Evolutionary conservation across 2,888 invertebrate genomes (phyloP).

Genomic region (Eutolmus rufibarbis): DNA sequence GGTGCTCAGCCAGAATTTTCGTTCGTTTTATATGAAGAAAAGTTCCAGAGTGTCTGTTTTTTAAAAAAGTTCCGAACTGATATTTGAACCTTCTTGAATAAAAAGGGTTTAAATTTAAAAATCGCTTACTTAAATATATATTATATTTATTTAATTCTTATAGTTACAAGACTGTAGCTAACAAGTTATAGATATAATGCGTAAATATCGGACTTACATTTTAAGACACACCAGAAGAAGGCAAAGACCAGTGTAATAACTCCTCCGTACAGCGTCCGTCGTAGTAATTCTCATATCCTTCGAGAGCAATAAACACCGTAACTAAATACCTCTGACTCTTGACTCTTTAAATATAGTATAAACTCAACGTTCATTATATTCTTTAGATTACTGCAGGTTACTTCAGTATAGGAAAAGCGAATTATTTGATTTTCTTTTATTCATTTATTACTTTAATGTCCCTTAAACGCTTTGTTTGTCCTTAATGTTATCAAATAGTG

Average conservation of each 20-base stretch:
- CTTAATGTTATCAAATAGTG: constrained; percentile 18
- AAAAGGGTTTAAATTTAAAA: constrained; percentile 32
- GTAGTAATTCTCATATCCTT: neutral
- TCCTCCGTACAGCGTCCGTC: neutral
- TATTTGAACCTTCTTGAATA: neutral
- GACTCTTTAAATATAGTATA: constrained; percentile 16
- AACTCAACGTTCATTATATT: constrained; percentile 34
- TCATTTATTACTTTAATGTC: constrained; percentile 7
- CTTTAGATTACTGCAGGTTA: constrained; percentile 31
- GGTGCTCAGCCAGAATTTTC: too few species aligned
- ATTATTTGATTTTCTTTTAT: constrained; percentile 28
- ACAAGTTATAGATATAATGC: constrained; percentile 34
- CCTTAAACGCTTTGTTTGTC: neutral
- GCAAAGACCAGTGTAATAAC: constrained; percentile 38
- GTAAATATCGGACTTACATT: constrained; percentile 40
- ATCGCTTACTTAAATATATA: constrained; percentile 38
- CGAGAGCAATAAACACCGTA: constrained; percentile 34
- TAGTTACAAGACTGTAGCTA: constrained; percentile 35
- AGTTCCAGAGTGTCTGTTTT: too few species aligned
- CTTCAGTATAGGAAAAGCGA: constrained; percentile 35
- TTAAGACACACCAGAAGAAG: constrained; percentile 45
- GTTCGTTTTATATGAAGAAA: too few species aligned
- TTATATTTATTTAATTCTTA: constrained; percentile 37
- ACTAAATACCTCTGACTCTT: constrained; percentile 39
- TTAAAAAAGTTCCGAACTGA: too few species aligned